Evolutionary conservation across 1,140 invertebrate species (phyloP).

Genomic region (Popillia japonica): DNA sequence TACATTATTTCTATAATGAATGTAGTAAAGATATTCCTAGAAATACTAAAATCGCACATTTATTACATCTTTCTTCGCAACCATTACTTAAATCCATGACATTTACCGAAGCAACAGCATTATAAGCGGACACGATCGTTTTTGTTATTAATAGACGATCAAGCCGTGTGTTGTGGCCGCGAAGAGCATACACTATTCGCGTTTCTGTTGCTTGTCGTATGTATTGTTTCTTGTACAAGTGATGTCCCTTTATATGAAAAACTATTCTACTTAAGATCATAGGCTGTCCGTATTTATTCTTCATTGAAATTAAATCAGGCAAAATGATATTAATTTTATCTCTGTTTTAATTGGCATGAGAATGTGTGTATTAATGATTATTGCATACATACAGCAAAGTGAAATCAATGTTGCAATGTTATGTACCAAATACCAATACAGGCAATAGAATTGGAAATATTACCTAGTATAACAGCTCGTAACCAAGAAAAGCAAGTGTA

Average conservation of each 20-base stretch:
- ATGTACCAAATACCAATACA: no score
- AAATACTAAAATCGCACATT: background rate
- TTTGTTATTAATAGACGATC: conserved; percentile 19
- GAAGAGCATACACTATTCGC: background rate
- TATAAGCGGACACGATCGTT: background rate
- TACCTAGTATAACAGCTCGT: background rate
- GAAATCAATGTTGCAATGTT: background rate
- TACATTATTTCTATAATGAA: background rate
- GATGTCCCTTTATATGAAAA: no score
- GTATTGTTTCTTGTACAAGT: no score
- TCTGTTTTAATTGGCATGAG: no score
- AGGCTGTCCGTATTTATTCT: no score
- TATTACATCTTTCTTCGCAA: conserved; percentile 24
- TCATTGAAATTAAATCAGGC: no score
- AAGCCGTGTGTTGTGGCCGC: background rate
- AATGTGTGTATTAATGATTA: background rate
- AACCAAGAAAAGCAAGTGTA: background rate
- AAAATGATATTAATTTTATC: no score
- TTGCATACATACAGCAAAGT: background rate
- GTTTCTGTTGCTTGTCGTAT: background rate
- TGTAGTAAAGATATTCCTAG: background rate
- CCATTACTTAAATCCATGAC: conserved; percentile 27
- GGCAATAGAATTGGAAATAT: no score
- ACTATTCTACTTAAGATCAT: no score
- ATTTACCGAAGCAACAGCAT: background rate